Conservation (phyloP, 2,113 vertebrate species). For the Brachypteracias leptosomus region DNA sequence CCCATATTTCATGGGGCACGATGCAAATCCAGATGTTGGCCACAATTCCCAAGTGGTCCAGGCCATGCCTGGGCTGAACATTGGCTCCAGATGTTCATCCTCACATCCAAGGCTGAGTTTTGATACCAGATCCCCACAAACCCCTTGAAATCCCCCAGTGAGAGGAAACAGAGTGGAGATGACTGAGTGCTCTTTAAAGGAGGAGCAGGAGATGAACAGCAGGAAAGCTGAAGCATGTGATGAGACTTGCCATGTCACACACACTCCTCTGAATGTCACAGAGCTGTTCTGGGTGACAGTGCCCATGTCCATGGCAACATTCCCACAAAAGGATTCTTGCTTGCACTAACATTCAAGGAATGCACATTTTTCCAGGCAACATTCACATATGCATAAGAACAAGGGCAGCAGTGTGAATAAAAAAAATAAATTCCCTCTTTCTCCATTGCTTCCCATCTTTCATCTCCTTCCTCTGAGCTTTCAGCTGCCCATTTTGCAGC, state of each 20-base stretch:
- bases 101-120: not conserved
- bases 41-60: not conserved
- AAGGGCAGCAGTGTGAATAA: not conserved
- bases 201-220: not conserved
- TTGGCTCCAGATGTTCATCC: not conserved
- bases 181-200: not conserved
- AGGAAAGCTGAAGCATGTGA: not conserved
- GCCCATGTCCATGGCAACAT: not conserved
- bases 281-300: not conserved
- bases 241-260: not conserved
- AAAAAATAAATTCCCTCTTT: not conserved
- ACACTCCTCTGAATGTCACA: not conserved
- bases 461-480: not conserved
- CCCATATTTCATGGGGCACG: accelerated
- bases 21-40: not conserved
- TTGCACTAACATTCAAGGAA: not conserved
- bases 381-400: not conserved
- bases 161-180: not conserved
- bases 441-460: not conserved
- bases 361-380: not conserved
- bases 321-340: not conserved
- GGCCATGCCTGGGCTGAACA: accelerated
- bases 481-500: not conserved
- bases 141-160: not conserved
- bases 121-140: not conserved